Base-by-base conservation (phyloP, 2,888 invertebrate species). In the Drosophila atripex region DNA sequence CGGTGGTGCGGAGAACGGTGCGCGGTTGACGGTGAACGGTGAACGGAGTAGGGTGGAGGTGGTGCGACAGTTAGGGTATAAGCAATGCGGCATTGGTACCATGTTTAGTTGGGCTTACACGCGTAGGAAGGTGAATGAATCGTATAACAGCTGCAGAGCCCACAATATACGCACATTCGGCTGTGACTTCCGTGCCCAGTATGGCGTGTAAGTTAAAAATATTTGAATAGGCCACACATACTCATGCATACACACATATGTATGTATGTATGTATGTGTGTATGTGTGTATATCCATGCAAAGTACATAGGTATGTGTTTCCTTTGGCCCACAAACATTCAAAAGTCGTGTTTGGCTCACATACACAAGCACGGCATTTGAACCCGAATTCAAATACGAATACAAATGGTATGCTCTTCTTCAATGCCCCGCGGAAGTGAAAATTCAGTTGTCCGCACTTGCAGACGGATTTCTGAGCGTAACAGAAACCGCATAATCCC, bases 41-140 rank as follows among this genome's bases (percentile, higher is more conserved):
- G 6, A 38, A 39, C n/a, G 57, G 57, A 21, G 57, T 41, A 9
- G 41, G 57, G 43, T 16, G 16, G 41, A 54, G 32, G 32, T 30
- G 47, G 39, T 28, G 54, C 56, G 21, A 70, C 70, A 82, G 63
- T 66, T 59, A 28, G 53, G 68, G 75, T 66, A 60, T 50, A 61
- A 35, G 25, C 53, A 52, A 25, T 56, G 71, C 78, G 66, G 63
- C 68, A 60, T 72, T 58, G 60, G 60, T 49, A 52, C 41, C 70
- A 28, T 28, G 58, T 57, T 57, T 57, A 71, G 75, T 83, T 73
- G 75, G 71, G 80, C 71, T 77, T 73, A 66, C 73, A 68, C 68
- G 43, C 71, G 56, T 38, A 45, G 51, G 50, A 72, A 77, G 73
- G 71, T 84, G 78, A 86, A 80, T 77, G 75, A 84, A 83, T 82